These are phyloP conservation scores for Stigmatopora nigra DNA, from an alignment of 2,113 vertebrate genomes.

Conservation along the genomic window DNA sequence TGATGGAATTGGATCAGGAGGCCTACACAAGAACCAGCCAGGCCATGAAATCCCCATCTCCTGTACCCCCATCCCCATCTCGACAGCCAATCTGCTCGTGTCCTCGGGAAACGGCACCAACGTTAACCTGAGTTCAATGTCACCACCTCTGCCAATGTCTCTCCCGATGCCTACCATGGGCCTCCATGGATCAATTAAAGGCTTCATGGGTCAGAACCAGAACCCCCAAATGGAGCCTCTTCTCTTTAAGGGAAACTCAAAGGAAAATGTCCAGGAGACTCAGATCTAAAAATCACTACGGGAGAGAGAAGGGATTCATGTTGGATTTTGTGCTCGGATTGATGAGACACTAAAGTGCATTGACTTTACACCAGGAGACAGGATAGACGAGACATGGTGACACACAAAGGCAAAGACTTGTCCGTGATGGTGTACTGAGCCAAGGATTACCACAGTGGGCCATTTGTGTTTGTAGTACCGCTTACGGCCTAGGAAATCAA, in stretches of 20 bases:
- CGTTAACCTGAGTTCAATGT: conserved; percentile 55
- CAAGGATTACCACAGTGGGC: conserved; percentile 67
- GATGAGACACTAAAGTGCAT: conserved; percentile 64
- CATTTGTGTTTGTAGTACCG: conserved; percentile 66
- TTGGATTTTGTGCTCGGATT: conserved; percentile 52
- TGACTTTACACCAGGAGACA: conserved; percentile 63
- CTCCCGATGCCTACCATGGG: conserved; percentile 73
- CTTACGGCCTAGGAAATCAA: conserved; percentile 62
- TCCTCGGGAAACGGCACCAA: conserved; percentile 63
- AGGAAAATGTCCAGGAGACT: conserved; percentile 94
- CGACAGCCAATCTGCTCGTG: conserved; percentile 52
- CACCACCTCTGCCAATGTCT: conserved; percentile 68
- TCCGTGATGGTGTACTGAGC: conserved; percentile 61
- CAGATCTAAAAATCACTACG: conserved; percentile 77
- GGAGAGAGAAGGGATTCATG: conserved; percentile 65
- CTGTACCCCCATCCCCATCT: conserved; percentile 62
- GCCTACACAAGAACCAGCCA: conserved; percentile 64
- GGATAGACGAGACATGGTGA: conserved; percentile 60
- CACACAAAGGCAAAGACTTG: conserved; percentile 66
- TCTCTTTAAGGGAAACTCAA: conserved; percentile 86
- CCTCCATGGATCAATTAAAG: conserved; percentile 75
- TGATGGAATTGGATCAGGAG: conserved; percentile 54
- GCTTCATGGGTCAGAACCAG: conserved; percentile 77
- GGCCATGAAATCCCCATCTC: conserved; percentile 64
- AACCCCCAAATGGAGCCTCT: conserved; percentile 82